Evolutionary conservation across 2,113 vertebrate genomes (phyloP).

Genomic region (Gymnarchus niloticus): DNA sequence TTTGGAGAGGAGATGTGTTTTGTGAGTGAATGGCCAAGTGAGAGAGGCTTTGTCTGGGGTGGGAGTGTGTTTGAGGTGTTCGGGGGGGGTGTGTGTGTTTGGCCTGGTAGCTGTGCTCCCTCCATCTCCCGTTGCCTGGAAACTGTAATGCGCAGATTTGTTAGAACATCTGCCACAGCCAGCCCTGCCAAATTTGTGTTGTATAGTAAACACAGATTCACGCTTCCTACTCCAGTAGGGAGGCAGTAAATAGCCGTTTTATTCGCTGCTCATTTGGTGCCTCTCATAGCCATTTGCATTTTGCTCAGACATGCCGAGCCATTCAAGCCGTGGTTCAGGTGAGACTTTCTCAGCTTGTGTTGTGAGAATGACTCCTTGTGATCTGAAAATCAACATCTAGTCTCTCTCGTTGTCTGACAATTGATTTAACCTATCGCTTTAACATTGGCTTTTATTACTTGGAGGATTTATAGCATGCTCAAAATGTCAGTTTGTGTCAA

Average conservation of each 20-base stretch:
- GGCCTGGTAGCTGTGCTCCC: conserved; percentile 6
- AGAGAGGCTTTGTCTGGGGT: not conserved
- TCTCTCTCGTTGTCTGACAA: not conserved
- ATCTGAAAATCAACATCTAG: not conserved
- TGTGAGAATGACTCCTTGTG: not conserved
- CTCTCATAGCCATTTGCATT: not conserved
- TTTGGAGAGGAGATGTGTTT: not conserved
- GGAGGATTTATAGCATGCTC: not conserved
- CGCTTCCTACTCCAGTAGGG: conserved; percentile 17
- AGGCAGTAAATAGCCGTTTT: conserved; percentile 24
- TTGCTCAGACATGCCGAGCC: not conserved
- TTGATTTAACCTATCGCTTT: not conserved
- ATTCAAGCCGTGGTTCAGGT: not conserved
- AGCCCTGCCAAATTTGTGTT: conserved; percentile 28
- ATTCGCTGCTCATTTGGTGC: conserved; percentile 14
- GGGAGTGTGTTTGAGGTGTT: not conserved
- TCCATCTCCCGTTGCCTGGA: conserved; percentile 26
- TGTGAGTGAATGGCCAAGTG: not conserved
- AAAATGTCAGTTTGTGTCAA: not conserved
- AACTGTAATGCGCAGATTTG: conserved; percentile 30
- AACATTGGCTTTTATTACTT: not conserved
- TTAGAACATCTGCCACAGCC: conserved; percentile 27
- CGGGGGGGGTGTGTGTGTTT: not conserved
- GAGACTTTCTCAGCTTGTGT: not conserved
- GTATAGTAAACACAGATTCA: conserved; percentile 26